Base-by-base conservation (phyloP, 2,888 invertebrate genomes). In the Dexiosoma caninum region DNA sequence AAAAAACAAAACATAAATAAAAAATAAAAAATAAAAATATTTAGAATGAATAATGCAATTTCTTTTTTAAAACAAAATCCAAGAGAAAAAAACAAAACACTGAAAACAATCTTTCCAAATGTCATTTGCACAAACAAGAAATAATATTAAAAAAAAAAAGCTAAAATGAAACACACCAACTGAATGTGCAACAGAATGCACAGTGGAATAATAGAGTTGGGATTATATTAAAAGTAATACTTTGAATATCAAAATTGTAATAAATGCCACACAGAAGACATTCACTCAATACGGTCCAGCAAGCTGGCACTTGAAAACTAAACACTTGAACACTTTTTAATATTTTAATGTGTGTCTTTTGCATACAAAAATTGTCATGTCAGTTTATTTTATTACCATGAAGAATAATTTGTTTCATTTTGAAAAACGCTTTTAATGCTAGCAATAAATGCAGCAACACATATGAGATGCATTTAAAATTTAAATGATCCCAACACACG, bases 71-170 rank as follows among this genome's bases (percentile, higher is more conserved):
- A n/a, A n/a, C n/a, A n/a, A n/a, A n/a, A n/a, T 19, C 37, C 7
- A 8, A 19, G 37, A 23, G 3, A 16, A n/a, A 16, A 19, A 32
- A 42, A 3, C 14, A 44, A 57, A 4, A 8, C 30, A 51, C 40
- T 59, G 21, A 8, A 51, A 30, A 46, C n/a, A 49, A 21, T 42
- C 44, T 60, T 60, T 59, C 30, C 49, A 75, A 66, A 49, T 66
- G 74, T 49, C 55, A 66, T 57, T 66, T 40, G 59, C 66, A 67
- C 49, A 67, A 42, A 10, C 30, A 55, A 57, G 44, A 27, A 40
- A n/a, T 6, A 27, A 27, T 27, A 6, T 27, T 3, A 37, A 44
- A 32, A 49, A 12, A 66, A 12, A 8, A 30, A 9, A 21, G 10
- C 10, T 40, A 5, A n/a, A 27, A 9, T 1, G 8, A 12, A 51